These are phyloP conservation scores for Halisarca cf. caerulea DNA, from an alignment of 37 sponge, comb jelly and placozoan genomes.

Conservation along the genomic window DNA sequence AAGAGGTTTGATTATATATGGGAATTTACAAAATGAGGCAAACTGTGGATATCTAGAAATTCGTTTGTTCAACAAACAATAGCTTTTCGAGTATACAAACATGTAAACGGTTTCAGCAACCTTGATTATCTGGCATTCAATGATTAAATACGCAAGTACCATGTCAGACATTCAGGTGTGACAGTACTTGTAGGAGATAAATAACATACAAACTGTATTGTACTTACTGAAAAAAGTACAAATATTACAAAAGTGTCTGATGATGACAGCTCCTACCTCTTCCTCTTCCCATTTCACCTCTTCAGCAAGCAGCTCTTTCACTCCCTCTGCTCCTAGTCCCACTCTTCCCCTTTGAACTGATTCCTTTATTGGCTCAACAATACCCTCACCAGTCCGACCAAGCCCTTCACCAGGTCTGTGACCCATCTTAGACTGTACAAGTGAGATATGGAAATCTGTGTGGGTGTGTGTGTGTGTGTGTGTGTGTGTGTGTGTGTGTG, in stretches of 20 bases:
- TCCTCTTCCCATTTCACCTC: conserved; percentile 73
- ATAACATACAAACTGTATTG: not conserved
- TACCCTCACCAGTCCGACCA: conserved; percentile 64
- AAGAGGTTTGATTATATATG: too few relatives aligned
- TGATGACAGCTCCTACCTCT: conserved; percentile 34
- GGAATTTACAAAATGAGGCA: too few relatives aligned
- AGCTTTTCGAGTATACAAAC: too few relatives aligned
- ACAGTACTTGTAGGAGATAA: too few relatives aligned
- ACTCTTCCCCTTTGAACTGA: conserved; percentile 63
- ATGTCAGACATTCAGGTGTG: too few relatives aligned
- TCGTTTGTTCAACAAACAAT: too few relatives aligned
- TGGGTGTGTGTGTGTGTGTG: not conserved
- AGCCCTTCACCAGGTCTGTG: conserved; percentile 69
- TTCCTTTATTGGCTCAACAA: conserved; percentile 59
- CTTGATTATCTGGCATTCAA: too few relatives aligned
- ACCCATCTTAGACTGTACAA: conserved; percentile 74
- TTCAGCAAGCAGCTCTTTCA: conserved; percentile 51
- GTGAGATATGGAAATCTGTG: not conserved
- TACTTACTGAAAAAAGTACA: not conserved
- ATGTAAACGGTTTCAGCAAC: too few relatives aligned
- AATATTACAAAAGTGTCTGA: not conserved
- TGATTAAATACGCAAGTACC: too few relatives aligned
- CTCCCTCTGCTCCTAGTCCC: conserved; percentile 53
- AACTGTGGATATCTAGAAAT: too few relatives aligned
- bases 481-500: not conserved